Evolutionary conservation across 2,888 invertebrate genomes (phyloP), one percentile per base, ranked within the genome.

Genomic region (Erebia ligea): DNA sequence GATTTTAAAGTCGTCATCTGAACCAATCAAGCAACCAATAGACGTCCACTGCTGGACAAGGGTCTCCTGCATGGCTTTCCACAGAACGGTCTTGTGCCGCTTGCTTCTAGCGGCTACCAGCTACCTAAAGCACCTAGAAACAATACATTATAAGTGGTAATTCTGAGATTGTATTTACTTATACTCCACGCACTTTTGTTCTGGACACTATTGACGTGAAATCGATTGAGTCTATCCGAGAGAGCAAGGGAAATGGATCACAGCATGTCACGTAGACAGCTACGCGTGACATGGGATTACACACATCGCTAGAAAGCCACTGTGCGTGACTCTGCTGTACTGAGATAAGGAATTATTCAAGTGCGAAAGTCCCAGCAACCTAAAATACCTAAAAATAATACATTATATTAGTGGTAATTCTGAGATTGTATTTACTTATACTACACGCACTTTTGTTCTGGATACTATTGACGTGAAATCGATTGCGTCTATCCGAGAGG

Each of bases 161-260:
- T 52, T 17, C 52, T 52, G 52, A 52, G 17, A 15, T 15, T 50
- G 50, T 50, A 17, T 52, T 5, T 52, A 52, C n/a, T 52, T 17
- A 54, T 58, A n/a, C 34, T 34, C 34, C 25, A 58, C 15, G 34
- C 25, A 34, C 13, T 58, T 40, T 42, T 61, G 19, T 10, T 13
- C 17, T 59, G 42, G 61, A 42, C 59, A 17, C 11, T 65, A 56
- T 42, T 42, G 40, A 56, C 21, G 45, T 21, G 66, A 42, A 65
- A 57, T 66, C 66, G 56, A 57, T 66, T 56, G 19, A 25, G 54
- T 64, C 34, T 52, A 56, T 65, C 40, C 17, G 56, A 21, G 15
- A 42, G 13, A 56, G 19, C 45, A n/a, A 17, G 66, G 66, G 56
- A 66, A 66, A 57, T 66, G n/a, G 66, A 57, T 66, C 66, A 45